Percentiles rank a stretch among this genome's conserved stretches.
phyloP scores from a whole-genome alignment of 2,797 vertebrate species.

The Amblyraja radiata region DNA sequence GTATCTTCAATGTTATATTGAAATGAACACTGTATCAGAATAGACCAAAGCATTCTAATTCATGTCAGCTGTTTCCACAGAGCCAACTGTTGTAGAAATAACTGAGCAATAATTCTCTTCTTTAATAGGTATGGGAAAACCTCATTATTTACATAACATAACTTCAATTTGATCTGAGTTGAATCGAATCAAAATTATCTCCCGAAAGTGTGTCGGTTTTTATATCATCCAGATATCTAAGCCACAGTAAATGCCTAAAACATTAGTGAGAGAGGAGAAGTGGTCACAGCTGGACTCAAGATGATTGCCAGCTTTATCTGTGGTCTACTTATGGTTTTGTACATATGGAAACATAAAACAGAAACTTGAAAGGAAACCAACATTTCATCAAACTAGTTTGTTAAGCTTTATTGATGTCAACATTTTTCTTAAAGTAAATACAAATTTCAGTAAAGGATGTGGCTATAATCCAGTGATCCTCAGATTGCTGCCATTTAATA shows the following conservation, averaged over 20 bases:
- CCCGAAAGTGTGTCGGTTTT: not conserved
- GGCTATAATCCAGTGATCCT: not conserved
- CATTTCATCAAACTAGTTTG: not conserved
- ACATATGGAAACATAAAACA: constrained; percentile 4
- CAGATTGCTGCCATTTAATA: not conserved
- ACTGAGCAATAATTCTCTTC: not conserved
- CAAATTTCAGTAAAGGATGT: not conserved
- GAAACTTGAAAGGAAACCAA: constrained; percentile 23
- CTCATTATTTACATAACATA: constrained; percentile 31
- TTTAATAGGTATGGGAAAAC: not conserved
- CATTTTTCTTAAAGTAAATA: constrained; percentile 12
- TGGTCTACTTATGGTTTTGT: not conserved
- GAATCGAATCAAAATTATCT: constrained; percentile 8
- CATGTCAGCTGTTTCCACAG: constrained; percentile 8
- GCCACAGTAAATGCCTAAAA: constrained; percentile 14
- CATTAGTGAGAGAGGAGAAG: not conserved
- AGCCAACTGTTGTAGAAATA: not conserved
- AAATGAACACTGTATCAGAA: constrained; percentile 12
- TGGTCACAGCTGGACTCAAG: constrained; percentile 14
- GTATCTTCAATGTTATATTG: not conserved
- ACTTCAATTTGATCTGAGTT: constrained; percentile 2
- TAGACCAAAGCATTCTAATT: not conserved
- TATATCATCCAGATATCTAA: not conserved
- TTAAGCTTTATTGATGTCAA: constrained; percentile 29
- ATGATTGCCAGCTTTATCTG: constrained; percentile 29